A percentile compares a stretch with the other conserved stretches of the same genome.
These are phyloP conservation scores for Tricholauxania praeusta DNA, from an alignment of 2,888 invertebrate species.

Conservation along the genomic window DNA sequence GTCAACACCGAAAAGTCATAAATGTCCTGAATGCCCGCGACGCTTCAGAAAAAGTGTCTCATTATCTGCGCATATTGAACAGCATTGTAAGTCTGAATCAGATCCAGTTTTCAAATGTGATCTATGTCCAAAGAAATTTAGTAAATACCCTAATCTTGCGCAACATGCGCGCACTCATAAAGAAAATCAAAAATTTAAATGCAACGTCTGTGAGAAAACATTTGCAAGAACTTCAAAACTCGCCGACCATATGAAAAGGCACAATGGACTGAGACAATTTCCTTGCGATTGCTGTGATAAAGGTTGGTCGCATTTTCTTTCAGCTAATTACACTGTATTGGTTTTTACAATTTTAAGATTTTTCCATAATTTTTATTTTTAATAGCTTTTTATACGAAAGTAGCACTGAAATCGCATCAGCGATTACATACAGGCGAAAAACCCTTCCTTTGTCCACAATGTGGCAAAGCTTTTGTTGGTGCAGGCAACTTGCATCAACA, in stretches of 20 bases:
- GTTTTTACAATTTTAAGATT: not conserved
- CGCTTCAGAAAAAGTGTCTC: constrained; percentile 70
- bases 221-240: constrained; percentile 73
- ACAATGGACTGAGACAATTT: constrained; percentile 43
- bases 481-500: constrained; percentile 73
- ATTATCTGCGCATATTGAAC: constrained; percentile 68
- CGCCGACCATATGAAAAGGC: constrained; percentile 50
- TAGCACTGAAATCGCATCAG: constrained; percentile 71
- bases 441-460: constrained; percentile 71
- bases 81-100: constrained; percentile 49
- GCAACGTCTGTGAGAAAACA: constrained; percentile 72
- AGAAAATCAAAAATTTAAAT: constrained; percentile 70
- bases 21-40: constrained; percentile 71
- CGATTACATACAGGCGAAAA: constrained; percentile 71
- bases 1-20: constrained; percentile 52
- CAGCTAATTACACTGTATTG: not conserved
- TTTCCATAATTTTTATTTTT: not conserved
- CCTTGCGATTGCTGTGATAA: constrained; percentile 48
- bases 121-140: constrained; percentile 69
- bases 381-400: constrained; percentile 69
- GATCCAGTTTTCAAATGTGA: constrained; percentile 63
- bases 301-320: constrained; percentile 22
- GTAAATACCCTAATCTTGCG: constrained; percentile 66
- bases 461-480: constrained; percentile 70
- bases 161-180: constrained; percentile 72